Evolutionary conservation across 1,140 invertebrate genomes (phyloP).

Genomic region (Solenopsis fugax): DNA sequence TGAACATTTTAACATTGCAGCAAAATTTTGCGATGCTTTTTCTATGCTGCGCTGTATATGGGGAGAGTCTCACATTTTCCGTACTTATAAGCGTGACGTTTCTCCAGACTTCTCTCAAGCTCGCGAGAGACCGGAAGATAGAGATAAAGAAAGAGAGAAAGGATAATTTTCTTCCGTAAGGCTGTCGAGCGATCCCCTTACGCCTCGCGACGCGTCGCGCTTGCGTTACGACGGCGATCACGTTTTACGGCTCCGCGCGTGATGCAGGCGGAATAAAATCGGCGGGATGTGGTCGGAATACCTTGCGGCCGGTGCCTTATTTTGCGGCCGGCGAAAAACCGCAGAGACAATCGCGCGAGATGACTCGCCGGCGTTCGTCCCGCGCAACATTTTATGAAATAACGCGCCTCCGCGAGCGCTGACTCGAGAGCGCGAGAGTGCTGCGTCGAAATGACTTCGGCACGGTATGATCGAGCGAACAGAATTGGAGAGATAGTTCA

Average conservation of each 20-base stretch:
- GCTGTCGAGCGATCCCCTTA: background rate
- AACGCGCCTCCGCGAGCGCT: constrained; percentile 8
- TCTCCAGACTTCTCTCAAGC: background rate
- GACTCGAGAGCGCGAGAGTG: background rate
- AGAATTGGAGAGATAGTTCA: background rate
- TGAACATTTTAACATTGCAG: too few relatives aligned
- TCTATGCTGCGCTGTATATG: too few relatives aligned
- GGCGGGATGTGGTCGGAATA: constrained; percentile 64
- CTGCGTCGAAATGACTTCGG: background rate
- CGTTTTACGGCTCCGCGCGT: constrained; percentile 53
- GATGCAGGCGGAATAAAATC: constrained; percentile 58
- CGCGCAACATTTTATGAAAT: constrained; percentile 42
- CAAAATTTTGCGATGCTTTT: too few relatives aligned
- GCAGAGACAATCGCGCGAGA: constrained; percentile 59
- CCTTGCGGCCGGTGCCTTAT: constrained; percentile 51
- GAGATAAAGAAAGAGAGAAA: background rate
- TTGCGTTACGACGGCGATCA: constrained; percentile 54
- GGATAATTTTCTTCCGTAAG: constrained; percentile 36
- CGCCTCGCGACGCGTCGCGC: constrained; percentile 23
- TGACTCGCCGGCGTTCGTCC: constrained; percentile 30
- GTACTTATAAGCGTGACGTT: background rate
- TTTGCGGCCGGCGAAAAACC: constrained; percentile 57
- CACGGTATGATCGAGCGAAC: background rate
- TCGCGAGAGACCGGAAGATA: background rate
- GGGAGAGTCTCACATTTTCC: background rate